Evolutionary conservation across 2,888 invertebrate genomes (phyloP), one percentile per base, ranked within the genome.

Genomic region (Acanthosoma haemorrhoidale): DNA sequence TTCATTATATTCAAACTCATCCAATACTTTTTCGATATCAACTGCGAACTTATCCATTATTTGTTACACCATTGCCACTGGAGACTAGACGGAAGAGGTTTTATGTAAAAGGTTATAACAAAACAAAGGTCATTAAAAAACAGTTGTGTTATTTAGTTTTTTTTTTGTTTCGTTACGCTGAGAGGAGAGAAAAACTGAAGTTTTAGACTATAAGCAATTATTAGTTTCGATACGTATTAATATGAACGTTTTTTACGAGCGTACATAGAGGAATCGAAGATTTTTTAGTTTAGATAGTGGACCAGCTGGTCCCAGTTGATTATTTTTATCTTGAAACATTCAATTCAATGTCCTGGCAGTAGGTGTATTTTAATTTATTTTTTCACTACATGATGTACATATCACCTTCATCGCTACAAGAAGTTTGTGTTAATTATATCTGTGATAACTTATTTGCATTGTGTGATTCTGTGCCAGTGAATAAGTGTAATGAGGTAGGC

Each of bases 21-120:
- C 91, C 71, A 92, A 82, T 74, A 92, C 90, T 82, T 90, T 89
- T 79, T 92, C 91, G 77, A 92, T 83, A 81, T 92, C 92, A 73
- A 92, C 87, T 70, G 84, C 82, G 77, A 84, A 84, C 76, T 84
- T 84, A 77, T 85, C 85, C 85, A 85, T 85, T 74, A 39, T 72
- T 63, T 51, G 59, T 41, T 57, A 29, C 68, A 68, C 68, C 68
- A 68, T 68, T 68, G 68, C 68, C 68, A 68, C 68, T 68, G 68
- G 59, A 39, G 68, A 68, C 68, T 68, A 36, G 67, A 67, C 67
- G 32, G 67, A 34, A 51, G 67, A 67, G 67, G 67, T 67, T 67
- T 67, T 67, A 34, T 15, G 51, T 4, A 18, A 21, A 67, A 67
- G 67, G 67, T 67, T 67, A 63, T 63, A 25, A 59, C 32, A 31